These are phyloP conservation scores for Chrysochloris asiatica DNA, from an alignment of 2,113 vertebrate species.

Conservation along the genomic window DNA sequence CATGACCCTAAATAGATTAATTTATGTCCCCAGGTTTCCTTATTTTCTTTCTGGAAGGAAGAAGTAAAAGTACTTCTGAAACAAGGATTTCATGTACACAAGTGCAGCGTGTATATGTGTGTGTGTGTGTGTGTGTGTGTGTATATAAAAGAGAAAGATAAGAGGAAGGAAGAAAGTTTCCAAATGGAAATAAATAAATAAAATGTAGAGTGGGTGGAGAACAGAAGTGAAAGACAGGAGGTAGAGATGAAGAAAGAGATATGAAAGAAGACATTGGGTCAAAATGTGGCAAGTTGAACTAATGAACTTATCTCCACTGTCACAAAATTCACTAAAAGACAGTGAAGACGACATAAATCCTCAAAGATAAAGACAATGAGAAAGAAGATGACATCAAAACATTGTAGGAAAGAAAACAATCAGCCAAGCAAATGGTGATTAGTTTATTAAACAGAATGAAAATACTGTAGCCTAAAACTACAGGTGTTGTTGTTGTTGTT, in stretches of 20 bases:
- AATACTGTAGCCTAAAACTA: not conserved
- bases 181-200: not conserved
- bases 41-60: not conserved
- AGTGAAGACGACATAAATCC: not conserved
- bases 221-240: not conserved
- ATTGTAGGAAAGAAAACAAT: not conserved
- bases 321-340: not conserved
- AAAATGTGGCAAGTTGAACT: not conserved
- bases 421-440: not conserved
- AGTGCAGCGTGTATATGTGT: not conserved
- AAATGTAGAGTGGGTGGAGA: not conserved
- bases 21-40: not conserved
- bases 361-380: not conserved
- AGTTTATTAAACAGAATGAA: not conserved
- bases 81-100: not conserved
- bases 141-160: not conserved
- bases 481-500: no score
- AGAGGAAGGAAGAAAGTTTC: not conserved
- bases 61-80: not conserved
- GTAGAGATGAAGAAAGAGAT: not conserved
- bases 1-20: not conserved
- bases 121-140: not conserved
- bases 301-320: not conserved
- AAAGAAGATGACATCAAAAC: not conserved
- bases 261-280: not conserved